Evolutionary conservation across 2,888 invertebrate genomes (phyloP).

Genomic region (Drosophila meridiana): DNA sequence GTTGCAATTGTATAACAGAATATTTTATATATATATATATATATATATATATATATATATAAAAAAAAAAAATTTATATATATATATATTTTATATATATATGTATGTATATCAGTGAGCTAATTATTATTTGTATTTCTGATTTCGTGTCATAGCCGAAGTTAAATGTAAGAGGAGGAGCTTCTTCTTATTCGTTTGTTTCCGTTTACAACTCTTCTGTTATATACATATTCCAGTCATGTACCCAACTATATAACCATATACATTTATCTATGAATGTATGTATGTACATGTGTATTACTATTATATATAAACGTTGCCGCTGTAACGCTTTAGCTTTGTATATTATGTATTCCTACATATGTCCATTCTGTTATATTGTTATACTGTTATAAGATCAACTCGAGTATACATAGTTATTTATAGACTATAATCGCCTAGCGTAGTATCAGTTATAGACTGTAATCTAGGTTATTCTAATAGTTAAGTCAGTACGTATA

Average conservation of each 20-base stretch:
- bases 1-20: slow-evolving; percentile 22
- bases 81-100: no score
- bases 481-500: slow-evolving; percentile 42
- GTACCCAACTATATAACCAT: slow-evolving; percentile 8
- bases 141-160: slow-evolving; percentile 8
- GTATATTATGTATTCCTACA: slow-evolving; percentile 37
- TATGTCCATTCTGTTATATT: slow-evolving; percentile 33
- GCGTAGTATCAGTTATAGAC: slow-evolving; percentile 25
- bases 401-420: neutral
- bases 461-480: slow-evolving; percentile 40
- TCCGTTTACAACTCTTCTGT: neutral
- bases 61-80: no score
- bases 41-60: no score
- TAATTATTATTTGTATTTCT: slow-evolving; percentile 1
- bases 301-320: slow-evolving; percentile 41
- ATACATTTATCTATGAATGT: slow-evolving; percentile 11
- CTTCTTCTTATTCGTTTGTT: slow-evolving; percentile 17
- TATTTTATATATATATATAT: slow-evolving; percentile 6
- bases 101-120: slow-evolving; percentile 17
- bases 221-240: slow-evolving; percentile 2
- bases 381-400: slow-evolving; percentile 23
- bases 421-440: slow-evolving; percentile 9
- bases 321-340: slow-evolving; percentile 66
- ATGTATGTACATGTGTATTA: slow-evolving; percentile 26
- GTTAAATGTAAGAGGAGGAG: slow-evolving; percentile 22